Base-by-base conservation (phyloP, 2,797 vertebrate species). In the Pseudochirops cupreus region DNA sequence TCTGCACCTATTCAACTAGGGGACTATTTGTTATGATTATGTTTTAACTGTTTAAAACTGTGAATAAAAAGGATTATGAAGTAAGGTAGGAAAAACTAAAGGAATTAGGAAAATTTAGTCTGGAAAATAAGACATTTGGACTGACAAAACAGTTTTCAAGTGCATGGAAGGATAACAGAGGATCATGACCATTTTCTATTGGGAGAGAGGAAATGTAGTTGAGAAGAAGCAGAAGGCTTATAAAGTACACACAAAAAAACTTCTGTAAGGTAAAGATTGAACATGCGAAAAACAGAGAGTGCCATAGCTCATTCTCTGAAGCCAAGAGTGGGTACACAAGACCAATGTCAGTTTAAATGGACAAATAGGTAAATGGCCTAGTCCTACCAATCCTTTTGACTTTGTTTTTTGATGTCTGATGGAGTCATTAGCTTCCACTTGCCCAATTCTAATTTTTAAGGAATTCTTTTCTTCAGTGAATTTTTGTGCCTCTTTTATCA, bases 21-120 rank as follows among this genome's bases (percentile, higher is more conserved):
- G 14, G 95, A 95, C 67, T 95, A 95, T 57, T 94, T 50, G 74
- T 26, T 87, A 46, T 24, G 26, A 87, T 87, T 74, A 93, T 92
- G 95, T 94, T 94, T 96, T 96, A 96, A 50, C 56, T 94, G 62
- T 95, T 97, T 92, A 96, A 95, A 97, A 95, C 91, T 96, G 96
- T 95, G 96, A 97, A 93, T 95, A 96, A 95, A 55, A 92, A 91
- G 89, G 55, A 97, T 94, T 94, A 96, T 87, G 39, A 92, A 96
- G 95, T 52, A 94, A 56, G 87, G 94, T n/a, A 96, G 59, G 55
- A 93, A 97, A 97, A 93, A 39, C 50, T 92, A 74, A 91, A 95
- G 67, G 53, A 95, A 94, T 31, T 87, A 92, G 95, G 94, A 21
- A 31, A 95, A 93, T 95, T 96, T 59, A 93, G 55, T 94, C 93